Evolutionary conservation across 1,140 invertebrate species (phyloP).

Genomic region (Eciton burchellii): DNA sequence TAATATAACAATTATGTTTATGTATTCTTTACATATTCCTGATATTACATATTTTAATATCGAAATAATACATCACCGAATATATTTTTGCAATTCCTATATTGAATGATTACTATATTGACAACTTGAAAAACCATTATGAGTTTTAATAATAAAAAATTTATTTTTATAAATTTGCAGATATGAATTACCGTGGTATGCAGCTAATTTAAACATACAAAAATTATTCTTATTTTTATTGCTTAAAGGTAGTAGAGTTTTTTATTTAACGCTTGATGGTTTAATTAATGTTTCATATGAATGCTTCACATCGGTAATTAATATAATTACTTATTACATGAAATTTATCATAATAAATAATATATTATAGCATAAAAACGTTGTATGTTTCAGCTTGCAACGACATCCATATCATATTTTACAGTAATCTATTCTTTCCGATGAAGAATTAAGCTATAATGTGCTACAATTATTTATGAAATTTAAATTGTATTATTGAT

Average conservation of each 20-base stretch:
- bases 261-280: slow-evolving; percentile 61
- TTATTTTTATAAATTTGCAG: slow-evolving; percentile 28
- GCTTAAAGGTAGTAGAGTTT: slow-evolving; percentile 47
- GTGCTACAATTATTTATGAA: background rate
- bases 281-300: slow-evolving; percentile 39
- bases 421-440: slow-evolving; percentile 7
- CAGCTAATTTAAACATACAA: slow-evolving; percentile 38
- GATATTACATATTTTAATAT: too few species aligned
- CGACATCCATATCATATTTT: slow-evolving; percentile 3
- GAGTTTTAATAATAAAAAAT: background rate
- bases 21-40: too few species aligned
- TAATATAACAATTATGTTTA: too few species aligned
- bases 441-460: background rate
- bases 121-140: too few species aligned
- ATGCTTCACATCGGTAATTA: slow-evolving; percentile 57
- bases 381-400: slow-evolving; percentile 5
- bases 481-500: too few species aligned
- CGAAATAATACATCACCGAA: too few species aligned
- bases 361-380: background rate
- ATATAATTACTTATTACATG: background rate
- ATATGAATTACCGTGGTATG: slow-evolving; percentile 61
- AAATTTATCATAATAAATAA: background rate
- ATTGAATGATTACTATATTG: too few species aligned
- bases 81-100: too few species aligned
- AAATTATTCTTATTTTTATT: slow-evolving; percentile 61